phyloP scores from a whole-genome alignment of 2,888 invertebrate genomes.

The Callyntrura guangdongensis region DNA sequence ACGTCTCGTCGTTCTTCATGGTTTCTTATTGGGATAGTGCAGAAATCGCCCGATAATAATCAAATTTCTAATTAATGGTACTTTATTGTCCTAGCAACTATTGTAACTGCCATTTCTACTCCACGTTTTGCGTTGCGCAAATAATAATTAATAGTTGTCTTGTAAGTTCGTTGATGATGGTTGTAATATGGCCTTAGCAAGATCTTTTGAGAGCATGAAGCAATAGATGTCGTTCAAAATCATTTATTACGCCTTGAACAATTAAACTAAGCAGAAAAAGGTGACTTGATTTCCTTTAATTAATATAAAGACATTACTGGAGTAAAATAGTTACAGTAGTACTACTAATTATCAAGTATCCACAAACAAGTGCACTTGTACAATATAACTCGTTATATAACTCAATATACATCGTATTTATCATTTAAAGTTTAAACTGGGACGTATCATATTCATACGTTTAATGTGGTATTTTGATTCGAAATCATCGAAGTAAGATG shows the following conservation, averaged over 20 bases:
- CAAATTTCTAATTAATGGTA: too few relatives aligned
- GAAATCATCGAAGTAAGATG: too few relatives aligned
- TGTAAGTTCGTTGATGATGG: conserved; percentile 9
- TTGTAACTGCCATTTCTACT: conserved; percentile 1
- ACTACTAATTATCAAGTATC: background rate
- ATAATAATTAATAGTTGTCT: background rate
- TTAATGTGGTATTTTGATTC: too few relatives aligned
- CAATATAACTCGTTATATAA: too few relatives aligned
- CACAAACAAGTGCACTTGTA: conserved; percentile 46
- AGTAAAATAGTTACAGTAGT: background rate
- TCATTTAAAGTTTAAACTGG: too few relatives aligned
- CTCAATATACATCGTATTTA: too few relatives aligned
- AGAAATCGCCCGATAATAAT: too few relatives aligned
- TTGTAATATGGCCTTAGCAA: conserved; percentile 8
- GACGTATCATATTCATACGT: too few relatives aligned
- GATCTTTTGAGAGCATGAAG: background rate
- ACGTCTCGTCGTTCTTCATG: conserved; percentile 4
- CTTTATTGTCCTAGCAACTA: background rate
- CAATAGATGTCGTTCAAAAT: background rate
- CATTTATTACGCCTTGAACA: background rate
- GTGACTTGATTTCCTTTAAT: background rate
- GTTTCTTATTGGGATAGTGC: background rate
- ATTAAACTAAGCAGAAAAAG: background rate
- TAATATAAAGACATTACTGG: background rate
- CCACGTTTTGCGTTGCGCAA: conserved; percentile 13